These are phyloP conservation scores for Globodera rostochiensis DNA, from an alignment of 1,140 invertebrate genomes.

Conservation along the genomic window DNA sequence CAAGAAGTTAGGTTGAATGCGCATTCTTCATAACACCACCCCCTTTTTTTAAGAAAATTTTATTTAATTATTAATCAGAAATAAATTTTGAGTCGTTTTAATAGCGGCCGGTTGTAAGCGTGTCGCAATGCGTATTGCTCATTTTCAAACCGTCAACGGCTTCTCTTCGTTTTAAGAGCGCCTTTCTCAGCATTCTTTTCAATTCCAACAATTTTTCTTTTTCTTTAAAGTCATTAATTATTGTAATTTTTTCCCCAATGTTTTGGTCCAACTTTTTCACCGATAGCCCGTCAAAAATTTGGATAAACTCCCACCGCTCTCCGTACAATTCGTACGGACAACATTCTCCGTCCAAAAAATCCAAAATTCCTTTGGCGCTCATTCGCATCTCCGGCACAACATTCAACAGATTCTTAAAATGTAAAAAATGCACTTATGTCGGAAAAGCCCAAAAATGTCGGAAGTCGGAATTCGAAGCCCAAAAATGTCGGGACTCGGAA, in stretches of 20 bases:
- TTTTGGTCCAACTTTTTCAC: not conserved
- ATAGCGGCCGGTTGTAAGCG: not conserved
- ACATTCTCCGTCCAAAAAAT: not conserved
- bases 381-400: not conserved
- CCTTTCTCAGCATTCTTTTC: not conserved
- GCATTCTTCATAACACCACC: too few relatives aligned
- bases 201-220: not conserved
- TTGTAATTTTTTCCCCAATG: not conserved
- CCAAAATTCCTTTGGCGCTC: not conserved
- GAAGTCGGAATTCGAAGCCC: too few relatives aligned
- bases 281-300: not conserved
- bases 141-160: not conserved
- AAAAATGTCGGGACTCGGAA: too few relatives aligned
- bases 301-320: not conserved
- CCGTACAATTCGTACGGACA: not conserved
- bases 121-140: not conserved
- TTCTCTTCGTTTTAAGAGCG: not conserved
- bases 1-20: too few relatives aligned
- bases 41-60: too few relatives aligned
- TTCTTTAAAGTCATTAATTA: not conserved
- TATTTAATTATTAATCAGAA: too few relatives aligned
- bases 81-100: too few relatives aligned
- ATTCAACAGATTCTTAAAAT: not conserved
- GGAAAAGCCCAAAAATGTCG: too few relatives aligned
- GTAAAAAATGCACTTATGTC: not conserved